phyloP scores from a whole-genome alignment of 1,140 invertebrate species.

The Brachionus rubens region DNA sequence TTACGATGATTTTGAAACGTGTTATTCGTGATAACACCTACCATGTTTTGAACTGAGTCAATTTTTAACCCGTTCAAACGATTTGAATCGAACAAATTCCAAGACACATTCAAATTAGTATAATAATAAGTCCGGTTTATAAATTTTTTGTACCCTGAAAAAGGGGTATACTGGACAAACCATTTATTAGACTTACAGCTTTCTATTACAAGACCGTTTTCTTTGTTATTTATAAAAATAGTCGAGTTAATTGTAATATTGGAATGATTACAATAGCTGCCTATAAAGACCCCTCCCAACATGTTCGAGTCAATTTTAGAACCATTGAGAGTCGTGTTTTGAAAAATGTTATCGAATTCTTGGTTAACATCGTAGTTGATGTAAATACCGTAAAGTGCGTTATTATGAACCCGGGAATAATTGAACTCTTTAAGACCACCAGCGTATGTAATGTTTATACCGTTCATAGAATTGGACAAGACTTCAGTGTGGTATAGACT shows the following conservation, averaged over 20 bases:
- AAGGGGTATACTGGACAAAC: not conserved
- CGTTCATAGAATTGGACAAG: constrained; percentile 72
- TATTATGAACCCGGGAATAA: constrained; percentile 12
- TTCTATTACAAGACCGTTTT: constrained; percentile 30
- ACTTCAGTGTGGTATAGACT: constrained; percentile 73
- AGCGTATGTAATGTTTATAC: constrained; percentile 57
- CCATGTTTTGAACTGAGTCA: constrained; percentile 55
- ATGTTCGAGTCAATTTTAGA: constrained; percentile 52
- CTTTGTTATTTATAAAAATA: constrained; percentile 10
- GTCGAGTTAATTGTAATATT: constrained; percentile 37
- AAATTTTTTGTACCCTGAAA: not conserved
- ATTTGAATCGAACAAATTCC: constrained; percentile 55
- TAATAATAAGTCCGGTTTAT: not conserved
- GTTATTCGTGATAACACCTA: constrained; percentile 65
- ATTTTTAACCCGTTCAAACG: constrained; percentile 55
- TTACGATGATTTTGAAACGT: constrained; percentile 75
- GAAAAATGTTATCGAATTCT: constrained; percentile 44
- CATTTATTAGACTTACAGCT: constrained; percentile 4
- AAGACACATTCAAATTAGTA: constrained; percentile 53
- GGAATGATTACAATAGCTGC: constrained; percentile 26
- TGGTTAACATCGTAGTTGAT: constrained; percentile 23
- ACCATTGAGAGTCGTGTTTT: constrained; percentile 54
- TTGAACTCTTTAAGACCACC: constrained; percentile 49
- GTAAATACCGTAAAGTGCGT: constrained; percentile 24
- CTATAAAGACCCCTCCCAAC: constrained; percentile 50